Evolutionary conservation across 1,140 invertebrate genomes (phyloP), one percentile per base, ranked within the genome.

Genomic region (Orius insidiosus): DNA sequence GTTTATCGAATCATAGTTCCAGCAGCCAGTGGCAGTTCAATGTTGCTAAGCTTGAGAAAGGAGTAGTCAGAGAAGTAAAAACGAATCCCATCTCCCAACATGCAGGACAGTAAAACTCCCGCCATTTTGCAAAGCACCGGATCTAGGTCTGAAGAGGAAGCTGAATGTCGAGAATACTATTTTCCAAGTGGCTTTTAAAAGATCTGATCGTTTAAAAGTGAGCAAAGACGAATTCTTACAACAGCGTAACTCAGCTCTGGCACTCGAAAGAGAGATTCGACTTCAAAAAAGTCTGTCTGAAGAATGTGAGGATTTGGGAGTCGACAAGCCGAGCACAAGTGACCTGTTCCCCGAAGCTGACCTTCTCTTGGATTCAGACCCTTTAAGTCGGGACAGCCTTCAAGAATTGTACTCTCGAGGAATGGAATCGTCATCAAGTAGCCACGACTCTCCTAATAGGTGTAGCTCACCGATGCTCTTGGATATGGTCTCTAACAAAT

Each of bases 281-380:
- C 46, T 54, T 2, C 71, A 80, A 61, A 80, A 80, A 58, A 78
- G 76, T 30, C 57, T 81, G 5, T 79, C 76, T 0, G 79, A 81
- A 55, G 79, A 83, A 56, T 80, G 77, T 57, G 77, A 80, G 54
- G 78, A 81, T 57, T 60, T 81, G 2, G 78, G 79, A 9, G 78
- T 83, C 7, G 78, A 80, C 51, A 78, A 79, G 33, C 78, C 78
- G 1, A 80, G 76, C 36, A 76, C 78, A 0, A 79, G 76, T 47
- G 80, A 83, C 54, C 60, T 81, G 18, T 81, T 81, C 59, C 80
- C 80, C 1, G 78, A 81, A 51, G 78, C 78, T 0, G 78, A 81
- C 55, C 55, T 80, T 24, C 58, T 80, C 13, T 77, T 81, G 52
- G 75, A 75, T 50, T 62, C 63, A 0, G 69, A 69, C 55, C 65